phyloP scores from a whole-genome alignment of 1,140 invertebrate genomes.

The Oryctes rhinoceros region DNA sequence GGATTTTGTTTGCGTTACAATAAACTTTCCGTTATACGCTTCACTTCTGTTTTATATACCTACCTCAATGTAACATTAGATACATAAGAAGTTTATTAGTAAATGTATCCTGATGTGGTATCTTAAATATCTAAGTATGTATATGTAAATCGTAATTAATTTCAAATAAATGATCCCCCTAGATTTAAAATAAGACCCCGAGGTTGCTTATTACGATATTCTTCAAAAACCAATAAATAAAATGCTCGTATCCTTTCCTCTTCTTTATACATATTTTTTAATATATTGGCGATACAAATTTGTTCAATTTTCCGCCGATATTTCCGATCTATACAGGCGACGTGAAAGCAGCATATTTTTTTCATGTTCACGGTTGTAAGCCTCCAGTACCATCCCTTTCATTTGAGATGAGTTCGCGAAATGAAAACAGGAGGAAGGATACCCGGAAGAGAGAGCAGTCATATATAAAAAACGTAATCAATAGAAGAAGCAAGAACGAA shows the following conservation, averaged over 20 bases:
- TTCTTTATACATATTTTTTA: background rate
- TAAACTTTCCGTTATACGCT: no score
- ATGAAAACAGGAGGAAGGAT: background rate
- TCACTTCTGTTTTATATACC: no score
- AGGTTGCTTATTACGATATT: no score
- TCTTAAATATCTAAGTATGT: no score
- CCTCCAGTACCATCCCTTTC: background rate
- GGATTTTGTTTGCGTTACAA: no score
- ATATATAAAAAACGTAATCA: constrained; percentile 1
- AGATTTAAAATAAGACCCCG: no score
- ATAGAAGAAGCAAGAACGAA: background rate
- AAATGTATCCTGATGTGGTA: no score
- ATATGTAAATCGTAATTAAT: no score
- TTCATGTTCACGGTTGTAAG: background rate
- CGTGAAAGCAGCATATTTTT: background rate
- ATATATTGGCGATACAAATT: background rate
- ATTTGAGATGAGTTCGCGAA: background rate
- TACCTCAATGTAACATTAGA: no score
- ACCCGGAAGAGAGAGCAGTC: background rate
- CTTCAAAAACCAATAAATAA: background rate
- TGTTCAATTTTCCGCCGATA: background rate
- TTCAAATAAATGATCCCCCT: no score
- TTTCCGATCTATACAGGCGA: background rate
- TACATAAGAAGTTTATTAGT: no score
- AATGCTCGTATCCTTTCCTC: background rate